Evolutionary conservation across 2,888 invertebrate genomes (phyloP), one percentile per base, ranked within the genome.

Genomic region (Amblyteles armatorius): DNA sequence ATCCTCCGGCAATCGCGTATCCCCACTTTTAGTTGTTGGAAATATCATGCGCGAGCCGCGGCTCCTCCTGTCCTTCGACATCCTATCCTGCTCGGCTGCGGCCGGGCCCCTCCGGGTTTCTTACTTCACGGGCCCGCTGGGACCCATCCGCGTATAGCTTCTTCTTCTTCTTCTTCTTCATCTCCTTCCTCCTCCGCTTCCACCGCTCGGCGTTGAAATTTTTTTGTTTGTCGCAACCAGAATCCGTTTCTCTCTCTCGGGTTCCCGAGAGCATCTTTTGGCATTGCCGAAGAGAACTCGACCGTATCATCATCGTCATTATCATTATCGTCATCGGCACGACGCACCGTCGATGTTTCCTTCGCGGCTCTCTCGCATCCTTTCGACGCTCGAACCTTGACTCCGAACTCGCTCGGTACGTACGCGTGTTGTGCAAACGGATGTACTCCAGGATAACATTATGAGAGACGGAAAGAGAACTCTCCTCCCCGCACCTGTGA

Each of bases 1-100:
- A 92, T 91, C 90, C 89, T 89, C 88, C 77, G 85, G 82, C 82
- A 82, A 87, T 88, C 86, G 86, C 82, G 87, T 80, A 86, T 86
- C 88, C 87, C 90, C 81, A 81, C 83, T 52, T 57, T 60, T 63
- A 44, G 19, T 52, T 48, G 40, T 79, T 78, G 68, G 77, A 69
- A 57, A 79, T 77, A 71, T 26, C 73, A 63, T 71, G 52, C 74
- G 69, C 79, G 78, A 84, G 80, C 78, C 29, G 57, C 68, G 71
- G n/a, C 79, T 83, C 82, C 77, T 87, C 79, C 81, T 84, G 87
- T 88, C 87, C 86, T 87, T 87, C 87, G 81, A 69, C 81, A 84
- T 86, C 83, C 87, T 83, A 85, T 84, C 83, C 84, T 73, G 69
- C 50, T 77, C 79, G 63, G 79, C 33, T 79, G 52, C 68, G 60